Evolutionary conservation across 2,888 invertebrate species (phyloP).

Genomic region (Coelopa pilipes): DNA sequence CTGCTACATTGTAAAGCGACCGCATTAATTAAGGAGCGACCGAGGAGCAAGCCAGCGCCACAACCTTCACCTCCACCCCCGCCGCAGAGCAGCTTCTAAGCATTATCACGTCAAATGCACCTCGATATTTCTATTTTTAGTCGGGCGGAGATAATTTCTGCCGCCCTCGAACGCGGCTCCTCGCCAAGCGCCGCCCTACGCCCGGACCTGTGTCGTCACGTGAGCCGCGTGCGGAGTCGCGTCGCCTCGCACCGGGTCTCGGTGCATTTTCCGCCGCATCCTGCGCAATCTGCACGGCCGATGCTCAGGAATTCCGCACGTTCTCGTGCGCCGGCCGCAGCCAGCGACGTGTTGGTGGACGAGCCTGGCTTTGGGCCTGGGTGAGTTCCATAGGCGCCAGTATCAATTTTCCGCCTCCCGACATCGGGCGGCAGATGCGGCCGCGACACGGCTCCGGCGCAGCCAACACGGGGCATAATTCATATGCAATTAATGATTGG

Average conservation of each 20-base stretch:
- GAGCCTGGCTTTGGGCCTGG: too few relatives aligned
- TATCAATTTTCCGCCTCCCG: conserved; percentile 40
- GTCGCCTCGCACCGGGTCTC: neutral
- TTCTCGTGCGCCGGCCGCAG: too few relatives aligned
- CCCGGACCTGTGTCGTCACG: neutral
- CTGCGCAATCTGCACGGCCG: neutral
- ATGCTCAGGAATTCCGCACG: conserved; percentile 14
- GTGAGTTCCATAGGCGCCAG: conserved; percentile 44
- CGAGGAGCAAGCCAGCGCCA: neutral
- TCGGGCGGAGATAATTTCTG: conserved; percentile 3
- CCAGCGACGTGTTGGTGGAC: too few relatives aligned
- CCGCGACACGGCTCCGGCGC: conserved; percentile 23
- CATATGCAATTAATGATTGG: conserved; percentile 62
- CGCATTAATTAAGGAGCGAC: too few relatives aligned
- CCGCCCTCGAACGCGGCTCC: conserved; percentile 17
- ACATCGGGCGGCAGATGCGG: conserved; percentile 33
- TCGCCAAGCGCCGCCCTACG: neutral
- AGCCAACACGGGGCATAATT: conserved; percentile 50
- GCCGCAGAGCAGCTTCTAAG: neutral
- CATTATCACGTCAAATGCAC: neutral
- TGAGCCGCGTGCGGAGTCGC: neutral
- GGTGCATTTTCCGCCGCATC: conserved; percentile 17
- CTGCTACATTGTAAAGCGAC: too few relatives aligned
- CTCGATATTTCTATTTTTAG: neutral
- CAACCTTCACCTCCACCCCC: too few relatives aligned